These are phyloP conservation scores for Drosophila borborema DNA, from an alignment of 2,888 invertebrate genomes.

Conservation along the genomic window DNA sequence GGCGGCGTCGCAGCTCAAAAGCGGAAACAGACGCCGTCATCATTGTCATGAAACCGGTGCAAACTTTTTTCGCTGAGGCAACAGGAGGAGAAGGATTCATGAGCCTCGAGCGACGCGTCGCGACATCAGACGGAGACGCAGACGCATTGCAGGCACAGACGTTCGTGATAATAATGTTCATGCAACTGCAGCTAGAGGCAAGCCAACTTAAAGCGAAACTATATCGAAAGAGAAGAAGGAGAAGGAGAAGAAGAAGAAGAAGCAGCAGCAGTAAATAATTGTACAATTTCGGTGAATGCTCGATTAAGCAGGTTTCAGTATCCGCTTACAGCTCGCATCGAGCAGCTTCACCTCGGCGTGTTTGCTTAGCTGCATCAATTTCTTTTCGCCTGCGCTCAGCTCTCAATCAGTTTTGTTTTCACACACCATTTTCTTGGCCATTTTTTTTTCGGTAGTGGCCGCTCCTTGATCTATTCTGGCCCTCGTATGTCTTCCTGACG, in stretches of 20 bases:
- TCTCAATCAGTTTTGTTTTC: slow-evolving; percentile 76
- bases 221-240: not conserved
- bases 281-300: not conserved
- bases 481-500: slow-evolving; percentile 42
- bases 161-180: slow-evolving; percentile 66
- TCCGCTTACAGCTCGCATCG: slow-evolving; percentile 1
- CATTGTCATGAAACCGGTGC: slow-evolving; percentile 73
- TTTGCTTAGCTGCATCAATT: slow-evolving; percentile 61
- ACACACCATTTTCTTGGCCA: slow-evolving; percentile 64
- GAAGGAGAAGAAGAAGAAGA: not conserved
- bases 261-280: not conserved
- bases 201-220: slow-evolving; percentile 10
- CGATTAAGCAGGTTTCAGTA: slow-evolving; percentile 7
- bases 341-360: slow-evolving; percentile 22
- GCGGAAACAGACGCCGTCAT: slow-evolving; percentile 76
- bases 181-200: slow-evolving; percentile 11
- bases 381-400: slow-evolving; percentile 35
- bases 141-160: slow-evolving; percentile 44
- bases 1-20: slow-evolving; percentile 54
- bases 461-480: slow-evolving; percentile 57
- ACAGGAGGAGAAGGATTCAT: slow-evolving; percentile 37
- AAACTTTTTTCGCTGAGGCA: slow-evolving; percentile 37
- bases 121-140: slow-evolving; percentile 42
- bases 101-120: slow-evolving; percentile 59
- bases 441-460: slow-evolving; percentile 39